A percentile compares a stretch with the other conserved stretches of the same genome.
phyloP scores from a whole-genome alignment of 2,113 vertebrate species.

The Stegostoma tigrinum region DNA sequence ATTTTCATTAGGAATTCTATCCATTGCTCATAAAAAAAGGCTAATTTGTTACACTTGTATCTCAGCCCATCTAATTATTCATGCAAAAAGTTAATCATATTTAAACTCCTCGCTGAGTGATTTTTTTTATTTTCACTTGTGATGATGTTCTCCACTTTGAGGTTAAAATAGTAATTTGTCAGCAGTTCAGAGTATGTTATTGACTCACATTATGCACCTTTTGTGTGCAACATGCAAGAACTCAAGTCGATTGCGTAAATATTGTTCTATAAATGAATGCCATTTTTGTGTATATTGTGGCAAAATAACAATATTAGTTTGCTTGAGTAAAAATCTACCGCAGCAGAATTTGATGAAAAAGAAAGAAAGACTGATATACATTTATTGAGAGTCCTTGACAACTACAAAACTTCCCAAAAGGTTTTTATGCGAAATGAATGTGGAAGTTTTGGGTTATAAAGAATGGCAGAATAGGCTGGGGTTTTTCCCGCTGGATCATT shows the following conservation, averaged over 20 bases:
- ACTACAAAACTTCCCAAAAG: background rate
- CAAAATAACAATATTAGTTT: background rate
- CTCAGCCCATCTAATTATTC: background rate
- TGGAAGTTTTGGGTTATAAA: too few relatives aligned
- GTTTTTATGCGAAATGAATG: too few relatives aligned
- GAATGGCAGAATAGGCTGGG: too few relatives aligned
- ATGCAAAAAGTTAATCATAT: background rate
- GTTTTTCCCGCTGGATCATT: too few relatives aligned
- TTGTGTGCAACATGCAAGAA: background rate
- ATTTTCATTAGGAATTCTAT: slow-evolving; percentile 6
- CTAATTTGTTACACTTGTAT: background rate
- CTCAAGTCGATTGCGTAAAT: background rate
- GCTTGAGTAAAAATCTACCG: background rate
- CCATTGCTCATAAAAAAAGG: background rate
- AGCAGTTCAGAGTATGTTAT: background rate
- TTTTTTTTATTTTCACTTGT: background rate
- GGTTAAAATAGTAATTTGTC: background rate
- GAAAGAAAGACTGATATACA: background rate
- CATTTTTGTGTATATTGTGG: background rate
- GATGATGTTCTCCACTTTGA: background rate
- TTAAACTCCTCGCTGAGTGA: background rate
- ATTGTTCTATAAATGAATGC: background rate
- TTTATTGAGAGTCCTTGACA: background rate
- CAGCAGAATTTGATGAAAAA: background rate
- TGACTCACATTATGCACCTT: background rate